Conservation (phyloP, 1,140 invertebrate genomes). For the Akabosia matsudoensis region DNA sequence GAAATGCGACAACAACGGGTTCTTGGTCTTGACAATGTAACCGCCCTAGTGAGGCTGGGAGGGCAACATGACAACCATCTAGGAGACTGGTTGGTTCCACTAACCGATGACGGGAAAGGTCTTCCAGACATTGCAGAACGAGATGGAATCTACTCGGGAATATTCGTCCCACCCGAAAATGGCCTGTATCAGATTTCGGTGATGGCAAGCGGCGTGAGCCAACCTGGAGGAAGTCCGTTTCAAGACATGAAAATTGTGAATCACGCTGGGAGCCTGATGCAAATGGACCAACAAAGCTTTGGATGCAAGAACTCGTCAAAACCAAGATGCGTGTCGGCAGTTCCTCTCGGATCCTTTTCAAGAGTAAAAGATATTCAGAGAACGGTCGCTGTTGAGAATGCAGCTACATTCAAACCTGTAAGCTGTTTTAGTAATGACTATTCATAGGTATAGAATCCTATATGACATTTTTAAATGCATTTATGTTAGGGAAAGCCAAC, state of each 20-base stretch:
- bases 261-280: constrained; percentile 2
- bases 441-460: too few relatives aligned
- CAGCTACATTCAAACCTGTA: constrained; percentile 18
- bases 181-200: constrained; percentile 33
- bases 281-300: background rate
- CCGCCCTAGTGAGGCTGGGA: background rate
- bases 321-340: background rate
- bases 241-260: constrained; percentile 11
- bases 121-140: constrained; percentile 16
- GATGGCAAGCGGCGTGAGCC: too few relatives aligned
- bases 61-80: background rate
- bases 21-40: background rate
- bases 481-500: constrained; percentile 21
- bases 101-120: constrained; percentile 33
- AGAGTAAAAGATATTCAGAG: background rate
- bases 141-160: constrained; percentile 37
- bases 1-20: background rate
- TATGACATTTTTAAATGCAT: background rate
- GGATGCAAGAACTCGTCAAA: constrained; percentile 5
- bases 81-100: background rate
- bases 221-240: background rate
- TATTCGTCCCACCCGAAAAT: constrained; percentile 26
- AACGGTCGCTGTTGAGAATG: constrained; percentile 26
- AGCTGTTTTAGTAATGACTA: background rate
- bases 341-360: background rate